Conservation (phyloP, 2,797 vertebrate species). For the Scarus forsteni region DNA sequence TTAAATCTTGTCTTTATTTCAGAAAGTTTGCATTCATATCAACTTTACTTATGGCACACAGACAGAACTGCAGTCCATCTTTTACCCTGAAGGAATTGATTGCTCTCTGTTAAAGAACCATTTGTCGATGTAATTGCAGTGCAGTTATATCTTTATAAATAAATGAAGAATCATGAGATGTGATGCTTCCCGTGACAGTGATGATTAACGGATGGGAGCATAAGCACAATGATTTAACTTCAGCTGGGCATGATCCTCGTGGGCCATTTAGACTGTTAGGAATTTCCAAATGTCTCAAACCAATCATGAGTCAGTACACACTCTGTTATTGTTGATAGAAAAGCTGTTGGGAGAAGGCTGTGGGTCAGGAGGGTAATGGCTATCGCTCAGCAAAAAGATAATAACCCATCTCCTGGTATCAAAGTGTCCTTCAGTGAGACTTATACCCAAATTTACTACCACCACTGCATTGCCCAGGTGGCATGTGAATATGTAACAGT, state of each 20-base stretch:
- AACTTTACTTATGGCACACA: not conserved
- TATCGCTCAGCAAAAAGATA: too few species aligned
- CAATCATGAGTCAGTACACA: not conserved
- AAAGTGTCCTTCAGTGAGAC: too few species aligned
- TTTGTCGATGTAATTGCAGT: slow-evolving; percentile 33
- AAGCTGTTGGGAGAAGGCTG: not conserved
- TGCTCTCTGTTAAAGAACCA: slow-evolving; percentile 38
- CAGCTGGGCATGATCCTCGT: slow-evolving; percentile 19
- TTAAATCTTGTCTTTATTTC: slow-evolving; percentile 14
- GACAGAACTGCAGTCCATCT: slow-evolving; percentile 18
- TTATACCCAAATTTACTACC: too few species aligned
- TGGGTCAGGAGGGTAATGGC: too few species aligned
- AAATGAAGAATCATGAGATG: slow-evolving; percentile 20
- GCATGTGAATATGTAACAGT: too few species aligned
- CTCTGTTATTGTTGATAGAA: not conserved
- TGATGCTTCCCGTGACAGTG: slow-evolving; percentile 14
- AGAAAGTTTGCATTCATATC: slow-evolving; percentile 8
- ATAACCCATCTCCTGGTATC: too few species aligned
- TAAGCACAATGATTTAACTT: slow-evolving; percentile 27
- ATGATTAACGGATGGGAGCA: slow-evolving; percentile 20
- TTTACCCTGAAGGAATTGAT: slow-evolving; percentile 35
- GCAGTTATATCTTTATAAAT: slow-evolving; percentile 52
- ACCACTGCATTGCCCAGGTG: too few species aligned
- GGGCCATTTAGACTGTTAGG: slow-evolving; percentile 9
- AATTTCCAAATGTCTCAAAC: slow-evolving; percentile 27